phyloP scores from a whole-genome alignment of 2,797 vertebrate genomes.

The Gallinago stenura region DNA sequence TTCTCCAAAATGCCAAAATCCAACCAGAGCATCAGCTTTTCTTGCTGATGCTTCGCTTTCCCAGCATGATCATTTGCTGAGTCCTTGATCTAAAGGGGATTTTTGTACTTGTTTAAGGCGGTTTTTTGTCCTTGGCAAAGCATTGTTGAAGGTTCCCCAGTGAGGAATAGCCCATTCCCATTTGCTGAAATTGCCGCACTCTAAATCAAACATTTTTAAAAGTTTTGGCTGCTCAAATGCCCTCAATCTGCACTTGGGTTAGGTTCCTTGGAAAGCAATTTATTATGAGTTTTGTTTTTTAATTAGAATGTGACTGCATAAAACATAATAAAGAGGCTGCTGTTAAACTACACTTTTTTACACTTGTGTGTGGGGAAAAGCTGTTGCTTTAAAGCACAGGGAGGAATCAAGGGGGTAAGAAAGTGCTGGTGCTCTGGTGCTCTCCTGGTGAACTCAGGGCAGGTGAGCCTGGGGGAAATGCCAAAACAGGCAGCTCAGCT shows the following conservation, averaged over 20 bases:
- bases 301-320: constrained; percentile 44
- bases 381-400: neutral
- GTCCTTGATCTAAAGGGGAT: neutral
- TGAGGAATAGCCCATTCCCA: neutral
- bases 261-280: constrained; percentile 51
- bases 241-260: neutral
- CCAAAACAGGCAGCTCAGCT: neutral
- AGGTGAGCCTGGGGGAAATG: neutral
- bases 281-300: constrained; percentile 21
- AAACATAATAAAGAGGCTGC: neutral
- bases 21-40: neutral
- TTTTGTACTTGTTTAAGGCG: neutral
- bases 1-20: neutral
- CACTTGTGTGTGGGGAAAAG: neutral
- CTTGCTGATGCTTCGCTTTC: neutral
- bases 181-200: neutral
- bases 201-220: neutral
- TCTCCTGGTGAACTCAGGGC: neutral
- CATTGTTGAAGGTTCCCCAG: neutral
- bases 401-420: neutral
- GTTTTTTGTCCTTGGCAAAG: neutral
- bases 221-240: neutral
- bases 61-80: neutral
- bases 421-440: neutral
- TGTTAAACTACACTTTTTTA: neutral